Percentiles rank a stretch among this genome's conserved stretches.
Conservation (phyloP, 1,140 invertebrate genomes). For the Drosophila kikkawai region DNA sequence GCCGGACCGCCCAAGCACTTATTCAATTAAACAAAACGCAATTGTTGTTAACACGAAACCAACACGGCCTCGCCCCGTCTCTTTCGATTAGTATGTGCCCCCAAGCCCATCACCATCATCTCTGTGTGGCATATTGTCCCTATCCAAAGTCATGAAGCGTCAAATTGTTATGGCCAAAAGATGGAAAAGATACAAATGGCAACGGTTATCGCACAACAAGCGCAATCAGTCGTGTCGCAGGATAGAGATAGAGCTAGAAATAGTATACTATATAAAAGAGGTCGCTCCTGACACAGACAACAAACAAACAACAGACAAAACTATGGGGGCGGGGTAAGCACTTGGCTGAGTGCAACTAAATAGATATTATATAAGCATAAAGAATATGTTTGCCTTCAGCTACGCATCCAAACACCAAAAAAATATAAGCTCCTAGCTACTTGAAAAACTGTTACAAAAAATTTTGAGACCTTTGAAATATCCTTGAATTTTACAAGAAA, state of each 20-base stretch:
- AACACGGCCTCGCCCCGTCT: slow-evolving; percentile 34
- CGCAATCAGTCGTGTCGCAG: slow-evolving; percentile 76
- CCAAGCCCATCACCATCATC: not conserved
- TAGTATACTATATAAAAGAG: slow-evolving; percentile 20
- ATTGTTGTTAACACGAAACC: slow-evolving; percentile 55
- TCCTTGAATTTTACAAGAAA: not conserved
- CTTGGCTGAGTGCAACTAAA: slow-evolving; percentile 80
- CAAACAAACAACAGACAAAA: slow-evolving; percentile 44
- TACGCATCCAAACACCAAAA: slow-evolving; percentile 15
- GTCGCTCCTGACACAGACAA: slow-evolving; percentile 16
- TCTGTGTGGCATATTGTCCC: slow-evolving; percentile 29
- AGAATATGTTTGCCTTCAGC: slow-evolving; percentile 76
- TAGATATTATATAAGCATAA: slow-evolving; percentile 83
- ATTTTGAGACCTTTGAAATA: not conserved
- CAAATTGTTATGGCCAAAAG: slow-evolving; percentile 82
- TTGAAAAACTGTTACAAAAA: slow-evolving; percentile 28
- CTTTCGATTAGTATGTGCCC: not conserved
- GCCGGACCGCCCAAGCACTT: slow-evolving; percentile 47
- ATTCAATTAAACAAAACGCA: slow-evolving; percentile 79
- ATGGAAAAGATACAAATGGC: slow-evolving; percentile 75
- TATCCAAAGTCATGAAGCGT: slow-evolving; percentile 80
- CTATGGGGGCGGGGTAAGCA: slow-evolving; percentile 57
- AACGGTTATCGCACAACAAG: slow-evolving; percentile 74
- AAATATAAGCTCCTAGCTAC: slow-evolving; percentile 35
- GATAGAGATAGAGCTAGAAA: slow-evolving; percentile 18